Evolutionary conservation across 2,797 vertebrate genomes (phyloP), one percentile per base, ranked within the genome.

Genomic region (Myiotriccus ornatus): DNA sequence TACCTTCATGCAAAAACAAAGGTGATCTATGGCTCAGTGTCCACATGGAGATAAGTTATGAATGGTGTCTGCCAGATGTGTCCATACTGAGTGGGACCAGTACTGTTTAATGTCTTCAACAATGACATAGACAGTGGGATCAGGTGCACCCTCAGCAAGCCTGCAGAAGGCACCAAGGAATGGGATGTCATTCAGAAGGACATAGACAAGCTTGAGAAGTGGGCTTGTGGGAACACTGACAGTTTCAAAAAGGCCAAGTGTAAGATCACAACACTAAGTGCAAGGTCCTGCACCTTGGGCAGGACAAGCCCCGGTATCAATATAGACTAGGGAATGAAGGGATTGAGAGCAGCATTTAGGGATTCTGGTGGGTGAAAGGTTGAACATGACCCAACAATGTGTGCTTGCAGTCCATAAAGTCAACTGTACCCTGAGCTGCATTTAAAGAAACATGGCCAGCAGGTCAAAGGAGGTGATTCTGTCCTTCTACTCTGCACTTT

Each of bases 361-460:
- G 10, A 3, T 44, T 16, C 14, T 30, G 12, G 23, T 30, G 37
- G 4, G 6, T 70, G 14, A 83, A 25, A 39, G 68, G 21, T 17
- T 50, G 7, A 2, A 32, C 37, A 20, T 2, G 37, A 52, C 12
- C 21, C 0, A 0, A 7, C 12, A 52, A 37, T 0, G 0, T 63
- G 17, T 4, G 2, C 10, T 24, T 28, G 16, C 49, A 49, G 25
- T 17, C 35, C 70, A 56, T n/a, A 76, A 69, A 49, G 27, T 4
- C 23, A 62, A 8, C 23, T 16, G 23, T 69, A 44, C 17, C 24
- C n/a, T 25, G n/a, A 28, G 23, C 28, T 77, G 8, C 44, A 52
- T 20, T 12, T 9, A 52, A 83, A 57, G 24, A 30, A 64, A 9
- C 14, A 34, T 1, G 3, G 37, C 12, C 24, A 12, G 14, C 21